Evolutionary conservation across 2,888 invertebrate genomes (phyloP), one percentile per base, ranked within the genome.

Genomic region (Dione juno): DNA sequence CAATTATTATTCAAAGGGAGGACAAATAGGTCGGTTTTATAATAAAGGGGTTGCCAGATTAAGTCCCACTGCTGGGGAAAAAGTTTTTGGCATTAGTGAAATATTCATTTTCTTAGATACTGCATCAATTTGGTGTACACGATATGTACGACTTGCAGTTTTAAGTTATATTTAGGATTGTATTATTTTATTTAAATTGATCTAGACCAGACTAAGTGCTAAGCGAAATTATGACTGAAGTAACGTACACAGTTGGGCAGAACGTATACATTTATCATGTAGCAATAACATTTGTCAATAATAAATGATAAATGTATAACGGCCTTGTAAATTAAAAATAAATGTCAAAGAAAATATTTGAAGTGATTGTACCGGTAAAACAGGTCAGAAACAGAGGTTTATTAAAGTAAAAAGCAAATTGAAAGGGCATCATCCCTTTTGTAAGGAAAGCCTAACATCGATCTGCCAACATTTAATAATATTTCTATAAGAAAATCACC

Each of bases 381-480:
- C 71, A 69, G 75, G 75, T 71, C 70, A 75, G 75, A 70, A 76
- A 76, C 76, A 77, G 77, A 77, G 70, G 74, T 73, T 77, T 75
- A 78, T 68, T 76, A 77, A 79, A 81, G 83, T 80, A 80, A 77
- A 83, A 82, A 82, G 84, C 80, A 80, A 84, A 86, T 83, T 82
- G 80, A 82, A 78, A 79, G 78, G 79, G 78, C 74, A 68, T 75
- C 74, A 77, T 75, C 78, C 80, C 82, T 87, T 50, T 88, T 88
- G 84, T 86, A 80, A 80, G 72, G 72, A 72, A 74, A 76, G 81
- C 81, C 81, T 80, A 81, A 83, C 84, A 90, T 89, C 90, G 87
- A 90, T 88, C 81, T 81, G 77, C 80, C 79, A 81, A 83, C 87
- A 84, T 86, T 87, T 83, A 85, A 88, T 88, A 88, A 87, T 89